These are phyloP conservation scores for Apogon talboti DNA, from an alignment of 2,797 vertebrate genomes.

Conservation along the genomic window DNA sequence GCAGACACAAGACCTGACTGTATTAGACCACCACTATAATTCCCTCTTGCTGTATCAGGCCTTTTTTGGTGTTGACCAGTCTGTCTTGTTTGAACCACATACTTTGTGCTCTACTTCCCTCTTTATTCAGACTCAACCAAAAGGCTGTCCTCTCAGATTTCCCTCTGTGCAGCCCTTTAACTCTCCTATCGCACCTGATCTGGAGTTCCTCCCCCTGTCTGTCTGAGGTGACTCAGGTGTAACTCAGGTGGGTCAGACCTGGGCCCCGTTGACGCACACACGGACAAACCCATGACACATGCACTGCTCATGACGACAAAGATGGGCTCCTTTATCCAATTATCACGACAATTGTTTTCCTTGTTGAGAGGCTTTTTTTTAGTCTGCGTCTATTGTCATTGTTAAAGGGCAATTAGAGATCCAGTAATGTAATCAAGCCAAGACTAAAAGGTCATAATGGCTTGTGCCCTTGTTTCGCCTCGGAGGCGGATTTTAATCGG, in stretches of 20 bases:
- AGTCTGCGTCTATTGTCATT: constrained; percentile 49
- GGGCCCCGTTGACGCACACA: constrained; percentile 49
- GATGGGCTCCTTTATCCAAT: constrained; percentile 56
- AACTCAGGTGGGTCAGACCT: constrained; percentile 49
- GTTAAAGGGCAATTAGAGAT: constrained; percentile 70
- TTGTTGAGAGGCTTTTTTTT: constrained; percentile 19
- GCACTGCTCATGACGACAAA: constrained; percentile 25
- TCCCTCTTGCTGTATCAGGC: constrained; percentile 6
- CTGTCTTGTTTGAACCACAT: constrained; percentile 23
- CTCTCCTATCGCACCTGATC: constrained; percentile 23
- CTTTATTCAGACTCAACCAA: constrained; percentile 3
- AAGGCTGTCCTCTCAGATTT: constrained; percentile 27
- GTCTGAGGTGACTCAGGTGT: constrained; percentile 66
- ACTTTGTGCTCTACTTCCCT: constrained; percentile 35
- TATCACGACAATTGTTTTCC: constrained; percentile 52
- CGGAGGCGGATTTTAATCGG: constrained; percentile 53
- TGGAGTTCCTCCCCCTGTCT: not conserved
- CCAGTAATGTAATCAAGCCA: constrained; percentile 66
- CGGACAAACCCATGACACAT: constrained; percentile 57
- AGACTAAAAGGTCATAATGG: constrained; percentile 64
- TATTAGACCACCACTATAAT: constrained; percentile 19
- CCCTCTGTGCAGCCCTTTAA: constrained; percentile 7
- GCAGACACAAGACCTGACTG: constrained; percentile 32
- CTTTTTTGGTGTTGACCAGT: constrained; percentile 15
- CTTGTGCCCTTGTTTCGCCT: constrained; percentile 47